phyloP scores from a whole-genome alignment of 2,113 vertebrate genomes.

The Marmota flaviventris region DNA sequence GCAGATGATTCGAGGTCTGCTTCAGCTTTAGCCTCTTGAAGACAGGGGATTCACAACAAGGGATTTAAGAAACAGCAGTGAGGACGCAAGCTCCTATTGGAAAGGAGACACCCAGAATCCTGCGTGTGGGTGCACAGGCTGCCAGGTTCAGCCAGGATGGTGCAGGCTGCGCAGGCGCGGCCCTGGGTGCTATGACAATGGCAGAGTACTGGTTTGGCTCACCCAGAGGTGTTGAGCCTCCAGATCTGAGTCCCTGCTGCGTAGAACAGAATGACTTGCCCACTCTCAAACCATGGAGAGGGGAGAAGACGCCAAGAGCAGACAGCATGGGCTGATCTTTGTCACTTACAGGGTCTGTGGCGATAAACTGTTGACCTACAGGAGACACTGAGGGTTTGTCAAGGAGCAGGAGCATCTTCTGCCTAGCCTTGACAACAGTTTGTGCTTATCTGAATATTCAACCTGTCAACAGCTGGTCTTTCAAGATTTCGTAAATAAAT shows the following conservation, averaged over 20 bases:
- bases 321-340: neutral
- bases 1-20: neutral
- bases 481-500: neutral
- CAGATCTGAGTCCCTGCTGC: accelerated
- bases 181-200: neutral
- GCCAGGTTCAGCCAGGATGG: accelerated
- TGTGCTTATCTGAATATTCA: neutral
- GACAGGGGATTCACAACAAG: neutral
- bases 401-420: neutral
- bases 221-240: accelerated
- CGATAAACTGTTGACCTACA: accelerated
- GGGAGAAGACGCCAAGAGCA: neutral
- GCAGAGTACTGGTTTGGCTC: neutral
- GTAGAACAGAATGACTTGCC: neutral
- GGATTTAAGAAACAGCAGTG: neutral
- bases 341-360: neutral
- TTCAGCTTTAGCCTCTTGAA: neutral
- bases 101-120: accelerated
- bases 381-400: neutral
- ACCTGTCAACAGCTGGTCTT: neutral
- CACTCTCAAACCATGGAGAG: accelerated
- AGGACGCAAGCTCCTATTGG: neutral
- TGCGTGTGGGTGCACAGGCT: accelerated
- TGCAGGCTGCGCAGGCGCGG: neutral
- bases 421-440: neutral